phyloP scores from a whole-genome alignment of 1,140 invertebrate species.

The Dendroctonus ponderosae region DNA sequence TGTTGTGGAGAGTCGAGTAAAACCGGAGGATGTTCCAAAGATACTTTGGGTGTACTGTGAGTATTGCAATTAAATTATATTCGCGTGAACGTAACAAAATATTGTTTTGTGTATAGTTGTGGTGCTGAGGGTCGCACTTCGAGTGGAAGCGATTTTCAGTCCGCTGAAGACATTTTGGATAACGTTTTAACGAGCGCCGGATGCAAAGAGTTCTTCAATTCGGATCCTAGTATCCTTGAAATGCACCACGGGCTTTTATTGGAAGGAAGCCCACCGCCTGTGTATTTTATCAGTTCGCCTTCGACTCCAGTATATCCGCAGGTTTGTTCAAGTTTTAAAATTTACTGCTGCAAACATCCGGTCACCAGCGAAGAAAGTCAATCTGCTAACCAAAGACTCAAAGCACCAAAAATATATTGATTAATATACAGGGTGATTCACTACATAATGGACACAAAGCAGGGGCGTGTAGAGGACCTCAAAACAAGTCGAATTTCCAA shows the following conservation, averaged over 20 bases:
- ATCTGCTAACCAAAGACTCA: not conserved
- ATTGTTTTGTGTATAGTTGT: constrained; percentile 1
- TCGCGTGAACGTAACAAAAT: not conserved
- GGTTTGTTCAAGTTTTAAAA: constrained; percentile 16
- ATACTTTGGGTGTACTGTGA: constrained; percentile 15
- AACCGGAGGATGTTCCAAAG: constrained; percentile 11
- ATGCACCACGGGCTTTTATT: constrained; percentile 43
- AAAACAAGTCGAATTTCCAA: too few relatives aligned
- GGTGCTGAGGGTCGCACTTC: constrained; percentile 21
- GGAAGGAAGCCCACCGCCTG: constrained; percentile 31
- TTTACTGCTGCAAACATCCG: too few relatives aligned
- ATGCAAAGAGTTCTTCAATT: constrained; percentile 48
- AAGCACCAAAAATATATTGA: not conserved
- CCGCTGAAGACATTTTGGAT: constrained; percentile 52
- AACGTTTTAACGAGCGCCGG: constrained; percentile 47
- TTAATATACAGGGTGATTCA: too few relatives aligned
- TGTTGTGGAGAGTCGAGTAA: constrained; percentile 26
- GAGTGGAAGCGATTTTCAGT: constrained; percentile 49
- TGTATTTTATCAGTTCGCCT: constrained; percentile 26
- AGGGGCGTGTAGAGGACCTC: too few relatives aligned
- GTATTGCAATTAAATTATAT: constrained; percentile 1
- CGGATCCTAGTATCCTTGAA: constrained; percentile 43
- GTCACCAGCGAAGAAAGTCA: too few relatives aligned
- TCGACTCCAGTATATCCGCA: constrained; percentile 31
- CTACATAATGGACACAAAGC: too few relatives aligned